Evolutionary conservation across 2,113 vertebrate genomes (phyloP).

Genomic region (Oenanthe melanoleuca): DNA sequence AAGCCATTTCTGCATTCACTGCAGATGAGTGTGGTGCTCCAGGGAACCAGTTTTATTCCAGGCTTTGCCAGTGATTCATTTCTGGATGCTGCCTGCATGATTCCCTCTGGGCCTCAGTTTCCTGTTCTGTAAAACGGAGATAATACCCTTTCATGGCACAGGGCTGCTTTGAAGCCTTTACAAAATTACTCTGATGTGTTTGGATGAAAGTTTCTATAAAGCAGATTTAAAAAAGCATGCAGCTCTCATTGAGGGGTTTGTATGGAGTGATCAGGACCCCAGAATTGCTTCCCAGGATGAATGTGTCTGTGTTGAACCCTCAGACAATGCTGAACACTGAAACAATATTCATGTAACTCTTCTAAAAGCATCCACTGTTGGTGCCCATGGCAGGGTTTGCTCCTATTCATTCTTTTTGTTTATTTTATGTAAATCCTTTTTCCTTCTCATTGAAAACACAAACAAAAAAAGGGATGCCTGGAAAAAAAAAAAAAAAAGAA

Average conservation of each 20-base stretch:
- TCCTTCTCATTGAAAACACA: slow-evolving; percentile 44
- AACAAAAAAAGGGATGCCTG: background rate
- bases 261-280: background rate
- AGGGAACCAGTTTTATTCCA: slow-evolving; percentile 29
- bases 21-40: background rate
- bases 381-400: slow-evolving; percentile 30
- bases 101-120: slow-evolving; percentile 49
- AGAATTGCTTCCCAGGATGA: slow-evolving; percentile 30
- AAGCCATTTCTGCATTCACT: slow-evolving; percentile 1
- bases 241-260: slow-evolving; percentile 2
- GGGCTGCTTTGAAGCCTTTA: slow-evolving; percentile 50
- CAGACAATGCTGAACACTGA: slow-evolving; percentile 32
- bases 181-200: slow-evolving; percentile 38
- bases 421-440: slow-evolving; percentile 65
- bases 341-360: slow-evolving; percentile 39
- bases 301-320: slow-evolving; percentile 7
- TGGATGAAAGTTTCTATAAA: slow-evolving; percentile 42
- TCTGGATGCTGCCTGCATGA: background rate
- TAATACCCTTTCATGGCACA: slow-evolving; percentile 41
- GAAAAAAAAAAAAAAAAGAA: background rate
- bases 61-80: slow-evolving; percentile 37
- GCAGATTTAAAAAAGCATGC: slow-evolving; percentile 24
- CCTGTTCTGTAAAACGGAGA: slow-evolving; percentile 54
- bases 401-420: slow-evolving; percentile 63
- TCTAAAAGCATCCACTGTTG: slow-evolving; percentile 50